phyloP scores from a whole-genome alignment of 2,888 invertebrate species.

The Archips crataeganus region DNA sequence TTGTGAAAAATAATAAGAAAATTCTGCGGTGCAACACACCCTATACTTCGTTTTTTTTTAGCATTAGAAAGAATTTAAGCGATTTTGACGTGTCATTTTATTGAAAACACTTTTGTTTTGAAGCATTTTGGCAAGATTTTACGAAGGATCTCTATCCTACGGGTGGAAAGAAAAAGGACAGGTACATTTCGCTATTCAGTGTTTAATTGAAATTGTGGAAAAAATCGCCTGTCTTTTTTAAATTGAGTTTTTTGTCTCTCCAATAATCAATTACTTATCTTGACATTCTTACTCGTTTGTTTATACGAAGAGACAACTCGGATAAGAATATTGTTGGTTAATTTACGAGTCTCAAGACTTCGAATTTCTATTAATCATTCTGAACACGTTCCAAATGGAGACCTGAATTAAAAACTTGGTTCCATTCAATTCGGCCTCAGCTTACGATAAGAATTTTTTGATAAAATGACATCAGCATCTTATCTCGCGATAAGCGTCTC shows the following conservation, averaged over 20 bases:
- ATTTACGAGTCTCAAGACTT: not conserved
- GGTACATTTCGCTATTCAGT: no score
- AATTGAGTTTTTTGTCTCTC: not conserved
- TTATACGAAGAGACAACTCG: not conserved
- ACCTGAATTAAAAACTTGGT: not conserved
- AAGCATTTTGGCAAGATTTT: no score
- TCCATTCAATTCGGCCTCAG: slow-evolving; percentile 5
- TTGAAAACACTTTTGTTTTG: no score
- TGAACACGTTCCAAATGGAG: not conserved
- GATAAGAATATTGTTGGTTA: not conserved
- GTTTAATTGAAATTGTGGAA: no score
- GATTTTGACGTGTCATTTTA: no score
- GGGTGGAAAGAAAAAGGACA: no score
- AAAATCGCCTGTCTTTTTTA: no score
- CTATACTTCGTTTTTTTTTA: no score
- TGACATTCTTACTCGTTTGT: not conserved
- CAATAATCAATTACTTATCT: not conserved
- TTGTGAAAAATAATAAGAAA: no score
- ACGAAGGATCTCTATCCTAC: no score
- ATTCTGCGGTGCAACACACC: no score
- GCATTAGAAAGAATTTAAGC: no score
- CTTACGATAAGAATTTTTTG: slow-evolving; percentile 23
- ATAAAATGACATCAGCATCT: slow-evolving; percentile 45
- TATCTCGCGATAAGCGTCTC: slow-evolving; percentile 46
- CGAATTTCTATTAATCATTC: not conserved